These are phyloP conservation scores for Cosmia pyralina DNA, from an alignment of 2,888 invertebrate species.

Conservation along the genomic window DNA sequence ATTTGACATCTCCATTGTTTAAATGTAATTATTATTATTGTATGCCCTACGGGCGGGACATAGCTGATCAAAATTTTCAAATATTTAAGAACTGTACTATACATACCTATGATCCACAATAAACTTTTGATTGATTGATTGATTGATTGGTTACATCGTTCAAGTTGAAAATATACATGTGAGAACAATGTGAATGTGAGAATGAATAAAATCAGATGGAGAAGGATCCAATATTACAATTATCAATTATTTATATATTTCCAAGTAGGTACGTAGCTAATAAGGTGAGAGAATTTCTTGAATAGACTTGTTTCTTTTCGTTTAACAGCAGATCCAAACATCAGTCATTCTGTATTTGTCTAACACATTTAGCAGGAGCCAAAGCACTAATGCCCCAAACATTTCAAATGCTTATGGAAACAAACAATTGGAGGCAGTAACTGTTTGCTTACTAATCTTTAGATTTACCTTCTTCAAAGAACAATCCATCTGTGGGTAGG, in stretches of 20 bases:
- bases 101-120: no score
- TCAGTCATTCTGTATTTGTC: neutral
- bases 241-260: no score
- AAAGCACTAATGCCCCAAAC: conserved; percentile 33
- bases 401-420: conserved; percentile 39
- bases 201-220: neutral
- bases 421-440: conserved; percentile 27
- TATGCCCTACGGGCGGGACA: no score
- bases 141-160: no score
- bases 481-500: conserved; percentile 2
- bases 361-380: conserved; percentile 16
- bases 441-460: conserved; percentile 30
- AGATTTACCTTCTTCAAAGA: conserved; percentile 41
- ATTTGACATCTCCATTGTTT: no score
- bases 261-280: neutral
- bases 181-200: no score
- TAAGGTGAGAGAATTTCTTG: neutral
- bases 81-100: no score
- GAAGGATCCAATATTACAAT: neutral
- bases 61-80: no score
- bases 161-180: no score
- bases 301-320: neutral
- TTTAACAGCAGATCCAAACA: neutral
- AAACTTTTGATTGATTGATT: no score
- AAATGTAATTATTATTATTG: no score